Evolutionary conservation across 2,888 invertebrate species (phyloP).

Genomic region (Hesperia comma): DNA sequence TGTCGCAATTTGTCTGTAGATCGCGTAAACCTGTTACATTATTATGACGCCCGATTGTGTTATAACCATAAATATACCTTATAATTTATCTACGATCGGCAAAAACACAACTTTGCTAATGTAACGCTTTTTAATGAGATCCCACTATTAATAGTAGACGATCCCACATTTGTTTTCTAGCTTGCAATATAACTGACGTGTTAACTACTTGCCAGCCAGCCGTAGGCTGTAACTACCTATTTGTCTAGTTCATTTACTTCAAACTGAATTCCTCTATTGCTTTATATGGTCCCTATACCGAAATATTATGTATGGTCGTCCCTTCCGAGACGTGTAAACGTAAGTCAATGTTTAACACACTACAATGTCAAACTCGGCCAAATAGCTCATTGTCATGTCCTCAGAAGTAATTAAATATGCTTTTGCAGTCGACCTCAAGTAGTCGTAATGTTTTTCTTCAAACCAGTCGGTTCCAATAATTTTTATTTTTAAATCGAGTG

Average conservation of each 20-base stretch:
- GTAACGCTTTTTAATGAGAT: constrained; percentile 11
- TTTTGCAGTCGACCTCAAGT: too few species aligned
- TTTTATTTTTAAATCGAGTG: too few species aligned
- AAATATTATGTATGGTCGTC: too few species aligned
- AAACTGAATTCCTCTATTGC: background rate
- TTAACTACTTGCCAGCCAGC: background rate
- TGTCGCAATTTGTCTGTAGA: constrained; percentile 33
- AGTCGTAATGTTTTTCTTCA: too few species aligned
- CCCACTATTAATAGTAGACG: constrained; percentile 13
- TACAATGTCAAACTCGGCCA: too few species aligned
- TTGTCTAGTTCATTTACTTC: constrained; percentile 1
- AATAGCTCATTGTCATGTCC: too few species aligned
- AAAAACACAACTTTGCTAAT: constrained; percentile 12
- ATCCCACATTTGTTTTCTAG: constrained; percentile 4
- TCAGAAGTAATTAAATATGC: too few species aligned
- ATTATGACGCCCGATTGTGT: constrained; percentile 23
- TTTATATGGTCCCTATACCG: background rate
- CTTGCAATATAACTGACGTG: background rate
- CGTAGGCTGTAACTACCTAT: background rate
- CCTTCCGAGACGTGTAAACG: too few species aligned
- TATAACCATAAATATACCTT: constrained; percentile 25
- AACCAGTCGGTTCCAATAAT: too few species aligned
- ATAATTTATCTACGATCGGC: constrained; percentile 9
- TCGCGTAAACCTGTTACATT: constrained; percentile 34
- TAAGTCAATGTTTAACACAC: too few species aligned